Percentiles rank a stretch among this genome's conserved stretches.
Evolutionary conservation across 2,888 invertebrate species (phyloP).

Genomic region (Saturnia pavonia): DNA sequence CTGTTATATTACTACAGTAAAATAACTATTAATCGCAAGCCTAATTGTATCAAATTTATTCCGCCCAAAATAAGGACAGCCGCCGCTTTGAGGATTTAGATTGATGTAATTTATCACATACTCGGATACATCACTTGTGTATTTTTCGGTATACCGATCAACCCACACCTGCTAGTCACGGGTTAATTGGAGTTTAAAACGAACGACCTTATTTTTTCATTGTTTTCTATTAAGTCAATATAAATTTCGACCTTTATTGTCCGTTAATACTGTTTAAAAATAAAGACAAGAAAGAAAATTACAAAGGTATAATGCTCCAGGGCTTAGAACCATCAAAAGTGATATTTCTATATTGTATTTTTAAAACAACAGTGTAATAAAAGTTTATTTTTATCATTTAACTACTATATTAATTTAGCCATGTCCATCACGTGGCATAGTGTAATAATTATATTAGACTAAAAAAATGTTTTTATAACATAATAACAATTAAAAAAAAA

Average conservation of each 20-base stretch:
- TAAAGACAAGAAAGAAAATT: background rate
- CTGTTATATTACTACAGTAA: too few relatives aligned
- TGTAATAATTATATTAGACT: too few relatives aligned
- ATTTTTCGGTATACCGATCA: slow-evolving; percentile 20
- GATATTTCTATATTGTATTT: background rate
- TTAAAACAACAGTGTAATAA: background rate
- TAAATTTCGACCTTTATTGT: background rate
- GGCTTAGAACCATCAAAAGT: too few relatives aligned
- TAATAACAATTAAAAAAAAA: too few relatives aligned
- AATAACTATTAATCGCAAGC: too few relatives aligned
- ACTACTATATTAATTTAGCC: background rate
- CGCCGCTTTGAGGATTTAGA: background rate
- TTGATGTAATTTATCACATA: background rate
- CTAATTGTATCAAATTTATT: background rate
- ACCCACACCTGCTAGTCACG: background rate
- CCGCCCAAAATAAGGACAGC: background rate
- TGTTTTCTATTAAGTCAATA: background rate
- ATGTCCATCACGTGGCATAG: background rate
- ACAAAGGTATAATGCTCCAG: too few relatives aligned
- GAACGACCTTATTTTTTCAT: background rate
- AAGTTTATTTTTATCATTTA: background rate
- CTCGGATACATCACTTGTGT: slow-evolving; percentile 12
- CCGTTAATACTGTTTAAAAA: background rate
- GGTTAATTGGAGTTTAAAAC: background rate
- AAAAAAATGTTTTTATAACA: too few relatives aligned